Base-by-base conservation (phyloP, 1,140 invertebrate species). In the Pinna nobilis region DNA sequence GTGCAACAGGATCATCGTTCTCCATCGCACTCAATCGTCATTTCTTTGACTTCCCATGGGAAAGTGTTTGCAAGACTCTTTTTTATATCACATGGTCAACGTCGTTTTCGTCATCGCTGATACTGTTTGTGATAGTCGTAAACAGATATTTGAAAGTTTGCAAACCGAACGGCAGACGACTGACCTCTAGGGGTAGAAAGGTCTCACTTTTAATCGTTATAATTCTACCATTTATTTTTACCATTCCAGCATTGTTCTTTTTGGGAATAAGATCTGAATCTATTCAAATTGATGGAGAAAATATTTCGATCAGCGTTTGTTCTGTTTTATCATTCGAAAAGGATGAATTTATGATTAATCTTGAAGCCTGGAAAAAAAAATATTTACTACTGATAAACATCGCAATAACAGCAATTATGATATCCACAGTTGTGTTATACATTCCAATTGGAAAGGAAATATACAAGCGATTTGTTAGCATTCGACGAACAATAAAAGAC, bases 71-170 rank as follows among this genome's bases (percentile, higher is more conserved):
- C 32, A 63, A 74, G 41, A n/a, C 55, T 1, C 39, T 74, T 51
- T 68, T 59, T 39, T 74, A 61, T 69, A 39, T 65, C 20, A 53
- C 47, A n/a, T 55, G 66, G 20, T 57, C 59, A 13, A 74, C 72
- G 5, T 44, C 72, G 13, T 63, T 68, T 11, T 67, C 65, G 9
- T 74, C 72, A 35, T 44, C 50, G 23, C 63, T 74, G 15, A 35
- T 74, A 15, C 25, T 74, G 41, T 32, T 74, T 2, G 59, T 65
- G 47, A 74, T 74, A 33, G 44, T 59, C 6, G 23, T 68, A n/a
- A 53, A 68, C 35, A 63, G 72, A 57, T 74, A 69, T 51, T 55
- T 74, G 20, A 74, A 74, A 47, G 66, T 74, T 11, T 74, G 72
- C 47, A 57, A 39, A 11, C 72, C 72, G 15, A 67, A 53, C 28